Evolutionary conservation across 2,797 vertebrate species (phyloP).

Genomic region (Falco cherrug): DNA sequence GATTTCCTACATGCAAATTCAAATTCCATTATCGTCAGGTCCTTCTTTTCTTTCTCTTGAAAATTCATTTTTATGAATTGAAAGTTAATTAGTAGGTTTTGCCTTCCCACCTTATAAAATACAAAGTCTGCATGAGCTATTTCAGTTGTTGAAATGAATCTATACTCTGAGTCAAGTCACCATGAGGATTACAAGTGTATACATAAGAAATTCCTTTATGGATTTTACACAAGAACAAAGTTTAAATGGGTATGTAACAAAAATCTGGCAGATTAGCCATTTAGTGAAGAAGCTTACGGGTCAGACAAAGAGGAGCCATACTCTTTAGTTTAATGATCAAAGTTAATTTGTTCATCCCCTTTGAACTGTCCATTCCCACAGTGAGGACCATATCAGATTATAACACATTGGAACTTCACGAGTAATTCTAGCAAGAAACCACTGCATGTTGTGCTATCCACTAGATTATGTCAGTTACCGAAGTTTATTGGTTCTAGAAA

Average conservation of each 20-base stretch:
- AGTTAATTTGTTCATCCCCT: neutral
- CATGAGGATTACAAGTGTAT: conserved; percentile 45
- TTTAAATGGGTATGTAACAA: conserved; percentile 10
- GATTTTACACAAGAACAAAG: conserved; percentile 30
- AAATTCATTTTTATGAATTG: neutral
- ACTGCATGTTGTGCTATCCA: neutral
- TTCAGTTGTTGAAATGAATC: neutral
- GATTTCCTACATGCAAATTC: neutral
- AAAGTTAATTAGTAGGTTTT: neutral
- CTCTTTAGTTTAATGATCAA: neutral
- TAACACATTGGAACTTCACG: fast-evolving
- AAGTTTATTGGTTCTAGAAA: neutral
- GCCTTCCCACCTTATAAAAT: neutral
- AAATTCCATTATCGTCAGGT: neutral
- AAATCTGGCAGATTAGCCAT: neutral
- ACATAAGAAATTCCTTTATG: conserved; percentile 58
- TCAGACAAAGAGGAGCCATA: conserved; percentile 3
- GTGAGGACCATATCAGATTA: neutral
- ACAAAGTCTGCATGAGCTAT: neutral
- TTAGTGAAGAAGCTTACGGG: conserved; percentile 21
- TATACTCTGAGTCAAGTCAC: neutral
- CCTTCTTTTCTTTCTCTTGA: neutral
- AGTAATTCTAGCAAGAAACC: neutral
- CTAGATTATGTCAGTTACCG: neutral
- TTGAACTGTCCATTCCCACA: neutral